Evolutionary conservation across 1,140 invertebrate genomes (phyloP), one percentile per base, ranked within the genome.

Genomic region (Augochlora pura): DNA sequence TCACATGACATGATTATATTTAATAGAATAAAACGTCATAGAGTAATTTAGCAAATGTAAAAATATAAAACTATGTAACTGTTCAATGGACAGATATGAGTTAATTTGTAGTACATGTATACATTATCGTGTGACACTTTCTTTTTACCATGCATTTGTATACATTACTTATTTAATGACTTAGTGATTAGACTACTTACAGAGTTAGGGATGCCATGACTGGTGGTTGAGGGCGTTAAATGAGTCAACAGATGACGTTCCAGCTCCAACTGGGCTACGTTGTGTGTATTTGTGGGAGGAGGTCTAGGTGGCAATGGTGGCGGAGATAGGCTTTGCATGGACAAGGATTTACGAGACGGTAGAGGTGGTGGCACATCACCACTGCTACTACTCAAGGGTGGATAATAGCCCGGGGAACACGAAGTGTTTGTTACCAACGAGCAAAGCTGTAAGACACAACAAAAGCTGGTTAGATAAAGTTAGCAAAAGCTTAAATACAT

Each of bases 361-460:
- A 95, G 87, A 77, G 95, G 95, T 81, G 95, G 95, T 77, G 95
- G 95, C 77, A 90, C 83, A 84, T 93, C 93, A 84, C 87, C 84
- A 86, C 84, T 84, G 85, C 87, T 89, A 85, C 88, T 90, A 87
- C 87, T 88, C 72, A 88, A 88, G 82, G 89, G 86, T 87, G 90
- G 89, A 86, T 91, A 91, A 89, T 90, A 90, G 85, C 90, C 89
- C 86, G 91, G 87, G 87, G 91, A 88, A 89, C 91, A 88, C 86
- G 90, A 91, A 85, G 89, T 90, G 86, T 92, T 92, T 92, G 91
- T 93, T 93, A 93, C 92, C 92, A 93, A 91, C 83, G 92, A 90
- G 91, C 90, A 92, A 93, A 92, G 92, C 92, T 93, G 92, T 92
- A 93, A 93, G 91, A 93, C 89, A 93, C 90, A 92, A 93, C 88